Percentiles rank a stretch among this genome's conserved stretches.
Conservation (phyloP, 2,888 invertebrate genomes). For the Philhelius pedissequus region DNA sequence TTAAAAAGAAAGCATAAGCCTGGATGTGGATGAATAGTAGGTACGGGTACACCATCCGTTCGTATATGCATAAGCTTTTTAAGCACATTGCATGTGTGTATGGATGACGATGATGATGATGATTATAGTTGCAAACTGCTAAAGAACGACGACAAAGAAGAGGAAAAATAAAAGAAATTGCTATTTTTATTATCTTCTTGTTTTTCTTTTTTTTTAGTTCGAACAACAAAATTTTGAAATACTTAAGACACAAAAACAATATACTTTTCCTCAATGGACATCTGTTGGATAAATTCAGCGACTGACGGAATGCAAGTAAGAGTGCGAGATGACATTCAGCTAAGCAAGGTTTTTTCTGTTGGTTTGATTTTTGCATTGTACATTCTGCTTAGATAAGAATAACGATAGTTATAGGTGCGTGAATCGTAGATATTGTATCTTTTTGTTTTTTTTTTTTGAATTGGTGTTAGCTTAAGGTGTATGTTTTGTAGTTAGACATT, state of each 20-base stretch:
- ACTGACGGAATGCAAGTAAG: slow-evolving; percentile 51
- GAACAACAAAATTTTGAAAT: slow-evolving; percentile 54
- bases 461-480: background rate
- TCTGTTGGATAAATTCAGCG: slow-evolving; percentile 27
- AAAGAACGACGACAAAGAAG: slow-evolving; percentile 30
- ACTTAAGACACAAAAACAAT: background rate
- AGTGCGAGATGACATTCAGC: slow-evolving; percentile 42
- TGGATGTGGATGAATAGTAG: slow-evolving; percentile 63
- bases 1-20: slow-evolving; percentile 68
- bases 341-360: background rate
- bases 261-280: slow-evolving; percentile 29
- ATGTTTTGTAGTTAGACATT: background rate
- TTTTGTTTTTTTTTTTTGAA: slow-evolving; percentile 10
- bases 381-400: slow-evolving; percentile 3
- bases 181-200: slow-evolving; percentile 18
- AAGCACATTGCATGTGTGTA: slow-evolving; percentile 30
- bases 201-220: slow-evolving; percentile 24
- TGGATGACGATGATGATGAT: background rate
- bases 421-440: background rate
- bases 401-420: background rate
- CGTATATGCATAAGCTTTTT: slow-evolving; percentile 30
- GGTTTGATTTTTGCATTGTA: slow-evolving; percentile 33
- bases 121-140: slow-evolving; percentile 1
- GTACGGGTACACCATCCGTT: slow-evolving; percentile 26
- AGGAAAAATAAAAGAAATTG: slow-evolving; percentile 49